Percentiles rank a stretch among this genome's conserved stretches.
Conservation (phyloP, 2,888 invertebrate genomes). For the Physocephala rufipes region DNA sequence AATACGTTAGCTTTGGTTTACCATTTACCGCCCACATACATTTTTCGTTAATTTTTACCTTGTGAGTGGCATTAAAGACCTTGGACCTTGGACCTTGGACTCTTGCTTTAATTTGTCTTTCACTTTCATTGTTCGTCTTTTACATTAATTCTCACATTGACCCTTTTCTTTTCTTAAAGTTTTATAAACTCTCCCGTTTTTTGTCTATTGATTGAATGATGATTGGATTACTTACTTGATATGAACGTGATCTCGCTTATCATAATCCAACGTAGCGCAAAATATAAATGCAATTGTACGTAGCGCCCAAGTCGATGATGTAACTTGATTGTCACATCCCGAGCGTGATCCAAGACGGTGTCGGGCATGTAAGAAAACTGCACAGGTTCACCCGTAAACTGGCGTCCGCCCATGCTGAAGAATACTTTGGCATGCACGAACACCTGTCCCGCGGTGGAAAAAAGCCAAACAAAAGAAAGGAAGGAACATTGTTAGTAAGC, state of each 20-base stretch:
- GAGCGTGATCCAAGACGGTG: constrained; percentile 77
- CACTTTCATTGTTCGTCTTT: too few species aligned
- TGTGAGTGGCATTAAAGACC: too few species aligned
- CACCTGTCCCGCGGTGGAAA: constrained; percentile 68
- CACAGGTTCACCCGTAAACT: constrained; percentile 77
- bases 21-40: too few species aligned
- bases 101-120: too few species aligned
- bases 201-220: neutral
- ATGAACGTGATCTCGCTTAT: constrained; percentile 86
- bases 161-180: too few species aligned
- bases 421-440: constrained; percentile 81
- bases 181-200: neutral
- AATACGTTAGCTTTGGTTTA: too few species aligned
- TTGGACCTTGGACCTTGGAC: too few species aligned
- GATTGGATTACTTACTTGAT: constrained; percentile 72
- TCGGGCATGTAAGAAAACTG: constrained; percentile 81
- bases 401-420: constrained; percentile 78
- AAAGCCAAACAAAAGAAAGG: constrained; percentile 12
- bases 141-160: too few species aligned
- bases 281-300: constrained; percentile 80
- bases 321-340: constrained; percentile 83
- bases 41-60: too few species aligned
- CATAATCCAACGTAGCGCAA: constrained; percentile 84
- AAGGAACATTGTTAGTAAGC: constrained; percentile 1
- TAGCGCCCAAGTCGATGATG: constrained; percentile 79